phyloP scores from a whole-genome alignment of 2,888 invertebrate genomes.

The Aplocera efformata region DNA sequence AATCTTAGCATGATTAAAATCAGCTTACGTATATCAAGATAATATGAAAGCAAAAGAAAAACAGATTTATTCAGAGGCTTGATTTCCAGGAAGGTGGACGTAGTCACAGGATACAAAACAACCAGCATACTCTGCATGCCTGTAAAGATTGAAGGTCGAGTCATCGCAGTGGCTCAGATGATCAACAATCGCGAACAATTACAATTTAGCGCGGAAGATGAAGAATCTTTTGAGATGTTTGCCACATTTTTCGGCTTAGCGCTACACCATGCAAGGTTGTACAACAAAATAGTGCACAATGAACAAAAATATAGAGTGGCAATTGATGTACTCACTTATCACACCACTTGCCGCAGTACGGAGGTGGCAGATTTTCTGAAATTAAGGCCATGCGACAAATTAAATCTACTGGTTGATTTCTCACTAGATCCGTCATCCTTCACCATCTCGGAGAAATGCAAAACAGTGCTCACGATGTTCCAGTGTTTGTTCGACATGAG shows the following conservation, averaged over 20 bases:
- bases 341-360: constrained; percentile 88
- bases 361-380: constrained; percentile 76
- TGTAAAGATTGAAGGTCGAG: constrained; percentile 87
- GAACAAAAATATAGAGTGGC: constrained; percentile 92
- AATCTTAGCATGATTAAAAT: too few species aligned
- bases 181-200: constrained; percentile 83
- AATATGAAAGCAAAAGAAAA: too few species aligned
- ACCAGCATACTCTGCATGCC: constrained; percentile 92
- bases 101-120: constrained; percentile 85
- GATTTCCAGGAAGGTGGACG: constrained; percentile 79
- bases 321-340: constrained; percentile 90
- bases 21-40: too few species aligned
- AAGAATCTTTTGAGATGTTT: constrained; percentile 90
- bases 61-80: too few species aligned
- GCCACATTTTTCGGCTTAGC: constrained; percentile 93
- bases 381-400: constrained; percentile 28
- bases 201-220: constrained; percentile 84
- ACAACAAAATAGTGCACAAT: constrained; percentile 89
- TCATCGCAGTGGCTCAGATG: constrained; percentile 95
- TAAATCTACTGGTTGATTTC: constrained; percentile 76
- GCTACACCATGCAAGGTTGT: constrained; percentile 90
- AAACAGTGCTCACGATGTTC: constrained; percentile 88
- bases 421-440: constrained; percentile 87
- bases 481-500: constrained; percentile 84
- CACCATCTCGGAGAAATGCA: constrained; percentile 85